A percentile compares a stretch with the other conserved stretches of the same genome.
Evolutionary conservation across 2,113 vertebrate genomes (phyloP).

Genomic region (Apaloderma vittatum): DNA sequence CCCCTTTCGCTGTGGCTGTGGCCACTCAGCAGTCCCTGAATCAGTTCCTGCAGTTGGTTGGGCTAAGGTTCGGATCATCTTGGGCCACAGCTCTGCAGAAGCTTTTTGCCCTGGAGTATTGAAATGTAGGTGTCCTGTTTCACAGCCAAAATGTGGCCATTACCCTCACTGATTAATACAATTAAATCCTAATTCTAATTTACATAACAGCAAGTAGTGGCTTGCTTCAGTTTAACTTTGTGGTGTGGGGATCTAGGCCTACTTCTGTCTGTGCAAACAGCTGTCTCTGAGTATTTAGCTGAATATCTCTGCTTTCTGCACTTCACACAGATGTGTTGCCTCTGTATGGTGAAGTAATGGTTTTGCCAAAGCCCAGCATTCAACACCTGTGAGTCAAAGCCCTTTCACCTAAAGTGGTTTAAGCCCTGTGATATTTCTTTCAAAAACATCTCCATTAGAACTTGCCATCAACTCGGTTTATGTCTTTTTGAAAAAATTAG

Average conservation of each 20-base stretch:
- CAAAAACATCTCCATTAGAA: background rate
- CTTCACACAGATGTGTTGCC: background rate
- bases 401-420: background rate
- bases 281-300: background rate
- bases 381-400: background rate
- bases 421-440: background rate
- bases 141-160: background rate
- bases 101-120: background rate
- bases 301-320: background rate
- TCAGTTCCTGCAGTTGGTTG: background rate
- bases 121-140: background rate
- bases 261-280: background rate
- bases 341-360: background rate
- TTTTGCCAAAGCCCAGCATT: rapidly evolving
- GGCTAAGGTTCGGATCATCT: rapidly evolving
- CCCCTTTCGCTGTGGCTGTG: background rate
- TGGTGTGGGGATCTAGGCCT: background rate
- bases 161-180: background rate
- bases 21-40: background rate
- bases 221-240: background rate
- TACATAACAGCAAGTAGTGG: rapidly evolving
- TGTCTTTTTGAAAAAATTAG: background rate
- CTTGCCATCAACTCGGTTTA: background rate
- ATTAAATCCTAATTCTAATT: background rate
- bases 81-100: background rate